These are phyloP conservation scores for Diprion similis DNA, from an alignment of 1,140 invertebrate species.

Conservation along the genomic window DNA sequence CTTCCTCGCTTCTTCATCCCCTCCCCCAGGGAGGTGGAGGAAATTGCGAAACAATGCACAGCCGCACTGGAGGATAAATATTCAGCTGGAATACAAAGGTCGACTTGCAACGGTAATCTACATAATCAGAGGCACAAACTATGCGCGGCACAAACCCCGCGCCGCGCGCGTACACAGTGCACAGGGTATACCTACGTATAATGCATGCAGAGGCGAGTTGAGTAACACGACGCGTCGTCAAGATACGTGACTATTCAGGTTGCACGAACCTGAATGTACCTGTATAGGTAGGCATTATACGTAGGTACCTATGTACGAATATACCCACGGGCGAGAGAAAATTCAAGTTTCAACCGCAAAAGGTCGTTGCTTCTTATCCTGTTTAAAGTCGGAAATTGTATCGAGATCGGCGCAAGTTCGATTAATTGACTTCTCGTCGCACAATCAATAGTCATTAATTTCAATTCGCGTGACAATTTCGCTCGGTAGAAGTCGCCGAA, in stretches of 20 bases:
- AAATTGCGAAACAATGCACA: constrained; percentile 7
- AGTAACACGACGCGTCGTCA: constrained; percentile 4
- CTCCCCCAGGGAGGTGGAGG: constrained; percentile 6
- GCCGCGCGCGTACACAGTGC: background rate
- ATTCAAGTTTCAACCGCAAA: constrained; percentile 3
- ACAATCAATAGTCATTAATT: too few relatives aligned
- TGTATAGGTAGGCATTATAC: background rate
- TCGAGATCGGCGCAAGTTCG: too few relatives aligned
- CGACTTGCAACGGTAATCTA: constrained; percentile 1
- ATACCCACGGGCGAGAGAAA: background rate
- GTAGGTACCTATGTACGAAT: too few relatives aligned
- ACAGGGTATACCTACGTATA: background rate
- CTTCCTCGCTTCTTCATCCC: too few relatives aligned
- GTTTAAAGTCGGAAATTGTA: background rate
- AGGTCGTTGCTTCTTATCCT: background rate
- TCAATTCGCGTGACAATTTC: too few relatives aligned
- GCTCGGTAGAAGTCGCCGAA: too few relatives aligned
- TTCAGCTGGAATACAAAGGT: background rate
- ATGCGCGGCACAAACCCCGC: too few relatives aligned
- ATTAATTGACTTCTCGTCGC: too few relatives aligned
- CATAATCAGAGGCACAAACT: background rate
- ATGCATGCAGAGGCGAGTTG: constrained; percentile 2
- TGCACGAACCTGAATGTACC: background rate
- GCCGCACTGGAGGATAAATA: background rate
- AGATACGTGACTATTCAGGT: constrained; percentile 7